Evolutionary conservation across 2,797 vertebrate genomes (phyloP).

Genomic region (Chaetophractus vellerosus): DNA sequence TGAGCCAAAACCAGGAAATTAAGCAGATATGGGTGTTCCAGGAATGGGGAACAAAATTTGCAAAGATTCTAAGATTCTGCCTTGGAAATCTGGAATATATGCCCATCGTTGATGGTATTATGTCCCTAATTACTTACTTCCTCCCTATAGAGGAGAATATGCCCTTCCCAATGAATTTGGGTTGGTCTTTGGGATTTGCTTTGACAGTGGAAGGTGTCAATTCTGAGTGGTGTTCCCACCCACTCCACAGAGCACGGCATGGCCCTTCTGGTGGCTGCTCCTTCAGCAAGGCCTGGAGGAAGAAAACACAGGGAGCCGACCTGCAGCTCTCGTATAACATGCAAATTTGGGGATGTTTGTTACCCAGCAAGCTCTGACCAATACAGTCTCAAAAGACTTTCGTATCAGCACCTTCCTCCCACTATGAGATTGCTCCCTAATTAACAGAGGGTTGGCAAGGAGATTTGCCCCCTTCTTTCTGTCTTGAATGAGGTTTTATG

Average conservation of each 20-base stretch:
- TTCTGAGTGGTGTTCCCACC: not conserved
- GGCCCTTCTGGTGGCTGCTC: not conserved
- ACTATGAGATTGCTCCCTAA: not conserved
- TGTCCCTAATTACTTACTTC: not conserved
- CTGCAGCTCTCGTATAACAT: not conserved
- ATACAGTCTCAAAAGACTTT: not conserved
- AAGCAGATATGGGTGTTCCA: not conserved
- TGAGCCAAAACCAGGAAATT: not conserved
- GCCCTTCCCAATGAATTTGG: too few species aligned
- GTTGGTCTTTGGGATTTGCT: not conserved
- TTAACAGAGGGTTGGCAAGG: too few species aligned
- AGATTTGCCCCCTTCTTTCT: not conserved
- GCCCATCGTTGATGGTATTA: not conserved
- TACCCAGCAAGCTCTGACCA: not conserved
- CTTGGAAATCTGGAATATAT: not conserved
- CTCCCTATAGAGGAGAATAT: not conserved
- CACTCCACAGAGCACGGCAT: too few species aligned
- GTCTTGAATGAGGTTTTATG: too few species aligned
- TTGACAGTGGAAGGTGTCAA: not conserved
- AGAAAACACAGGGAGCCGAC: not conserved
- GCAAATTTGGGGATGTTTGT: not conserved
- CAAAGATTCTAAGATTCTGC: not conserved
- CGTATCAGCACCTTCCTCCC: not conserved
- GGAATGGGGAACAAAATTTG: not conserved
- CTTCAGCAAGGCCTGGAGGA: not conserved